Evolutionary conservation across 2,888 invertebrate species (phyloP).

Genomic region (Epinotia brunnichana): DNA sequence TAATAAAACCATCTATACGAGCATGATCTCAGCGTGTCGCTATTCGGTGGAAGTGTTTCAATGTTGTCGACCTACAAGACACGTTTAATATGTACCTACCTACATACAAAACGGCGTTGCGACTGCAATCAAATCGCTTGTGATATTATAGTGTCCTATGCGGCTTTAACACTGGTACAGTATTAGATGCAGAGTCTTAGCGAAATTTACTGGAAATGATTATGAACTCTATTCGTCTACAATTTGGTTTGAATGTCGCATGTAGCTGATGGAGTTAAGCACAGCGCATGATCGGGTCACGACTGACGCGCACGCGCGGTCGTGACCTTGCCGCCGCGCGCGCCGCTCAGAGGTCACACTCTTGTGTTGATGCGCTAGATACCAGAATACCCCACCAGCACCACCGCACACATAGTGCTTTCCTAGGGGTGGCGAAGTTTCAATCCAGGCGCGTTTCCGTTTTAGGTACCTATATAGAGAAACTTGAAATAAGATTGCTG

Average conservation of each 20-base stretch:
- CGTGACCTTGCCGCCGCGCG: slow-evolving; percentile 81
- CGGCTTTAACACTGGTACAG: slow-evolving; percentile 57
- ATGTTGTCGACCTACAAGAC: slow-evolving; percentile 52
- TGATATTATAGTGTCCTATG: slow-evolving; percentile 51
- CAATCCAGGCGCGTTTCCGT: not conserved
- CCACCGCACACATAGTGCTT: slow-evolving; percentile 47
- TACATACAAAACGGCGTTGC: slow-evolving; percentile 18
- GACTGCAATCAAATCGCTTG: slow-evolving; percentile 57
- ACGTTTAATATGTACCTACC: slow-evolving; percentile 52
- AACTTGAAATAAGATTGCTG: not conserved
- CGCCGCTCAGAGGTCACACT: slow-evolving; percentile 79
- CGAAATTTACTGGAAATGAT: slow-evolving; percentile 57
- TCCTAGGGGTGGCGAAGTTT: slow-evolving; percentile 2
- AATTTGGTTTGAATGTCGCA: slow-evolving; percentile 66
- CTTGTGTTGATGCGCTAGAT: slow-evolving; percentile 76
- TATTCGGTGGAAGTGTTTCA: slow-evolving; percentile 59
- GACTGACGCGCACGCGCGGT: slow-evolving; percentile 81
- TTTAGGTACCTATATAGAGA: not conserved
- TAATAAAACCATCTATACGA: slow-evolving; percentile 58
- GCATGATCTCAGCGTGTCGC: slow-evolving; percentile 70
- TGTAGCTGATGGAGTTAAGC: slow-evolving; percentile 57
- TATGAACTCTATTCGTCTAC: slow-evolving; percentile 72
- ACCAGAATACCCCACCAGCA: slow-evolving; percentile 62
- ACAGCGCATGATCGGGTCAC: slow-evolving; percentile 81
- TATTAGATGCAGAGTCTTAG: slow-evolving; percentile 65